Base-by-base conservation (phyloP, 2,113 vertebrate species). In the Enhydra lutris region DNA sequence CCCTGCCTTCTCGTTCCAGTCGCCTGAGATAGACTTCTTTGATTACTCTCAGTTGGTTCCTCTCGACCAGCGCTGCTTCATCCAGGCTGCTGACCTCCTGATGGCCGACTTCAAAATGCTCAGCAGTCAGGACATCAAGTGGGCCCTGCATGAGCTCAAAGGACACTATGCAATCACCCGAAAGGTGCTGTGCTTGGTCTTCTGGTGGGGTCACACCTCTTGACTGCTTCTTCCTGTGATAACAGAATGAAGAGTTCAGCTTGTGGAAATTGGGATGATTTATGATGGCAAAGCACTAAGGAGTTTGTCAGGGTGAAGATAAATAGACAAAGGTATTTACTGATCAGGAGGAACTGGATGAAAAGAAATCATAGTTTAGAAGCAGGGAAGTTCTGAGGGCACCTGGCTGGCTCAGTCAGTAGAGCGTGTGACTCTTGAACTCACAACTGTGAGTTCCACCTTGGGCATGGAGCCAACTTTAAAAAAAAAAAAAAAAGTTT, bases 161-260 rank as follows among this genome's bases (percentile, higher is more conserved):
- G 99, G 99, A 99, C 99, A 99, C 99, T 99, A 99, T 99, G 99
- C 99, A 99, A 99, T 99, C 99, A 99, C 99, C 92, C 99, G 99
- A 97, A 99, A 99, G 99, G 99, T 99, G 97, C 92, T 92, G 12
- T 45, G 0, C 3, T 81, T 97, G 5, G 24, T 59, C 84, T 97
- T 94, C 91, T 79, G 74, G 79, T 84, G 78, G 59, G 50, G 17
- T 85, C 29, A 39, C 34, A 69, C 63, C 29, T 65, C n/a, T 50
- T 73, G 78, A 67, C 23, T 69, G 1, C 52, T 73, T 15, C 63
- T 73, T 34, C 52, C 78, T 0, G 0, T 85, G 65, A n/a, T 59
- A 47, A 80, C 21, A 52, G 61, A 63, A 47, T 8, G 14, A 59
- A 63, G 88, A 61, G 20, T 57, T 81, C 13, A 42, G 61, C 50